Percentiles rank a stretch among this genome's conserved stretches.
Conservation (phyloP, 2,797 vertebrate genomes). For the Sandelia bainsii region DNA sequence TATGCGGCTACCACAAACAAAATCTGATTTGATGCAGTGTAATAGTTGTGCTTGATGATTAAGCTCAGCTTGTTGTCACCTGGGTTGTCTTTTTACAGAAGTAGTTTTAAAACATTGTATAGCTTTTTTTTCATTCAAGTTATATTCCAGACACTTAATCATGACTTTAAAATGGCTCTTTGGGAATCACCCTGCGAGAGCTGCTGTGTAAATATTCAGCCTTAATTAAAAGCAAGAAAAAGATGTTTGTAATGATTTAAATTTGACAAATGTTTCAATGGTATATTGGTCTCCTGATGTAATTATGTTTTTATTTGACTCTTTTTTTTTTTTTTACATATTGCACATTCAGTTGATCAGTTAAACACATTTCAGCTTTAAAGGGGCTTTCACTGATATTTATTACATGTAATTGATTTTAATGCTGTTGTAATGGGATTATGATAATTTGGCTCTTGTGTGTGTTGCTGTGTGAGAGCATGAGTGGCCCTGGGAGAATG, state of each 20-base stretch:
- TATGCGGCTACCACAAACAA: conserved; percentile 10
- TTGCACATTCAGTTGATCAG: conserved; percentile 76
- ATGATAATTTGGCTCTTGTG: conserved; percentile 57
- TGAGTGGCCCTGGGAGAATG: conserved; percentile 41
- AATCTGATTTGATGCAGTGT: conserved; percentile 33
- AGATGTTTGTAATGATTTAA: conserved; percentile 53
- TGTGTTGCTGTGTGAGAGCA: conserved; percentile 18
- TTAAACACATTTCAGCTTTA: conserved; percentile 84
- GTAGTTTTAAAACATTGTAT: conserved; percentile 46
- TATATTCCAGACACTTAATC: conserved; percentile 42
- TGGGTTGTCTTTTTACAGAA: conserved; percentile 36
- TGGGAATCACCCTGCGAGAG: conserved; percentile 28
- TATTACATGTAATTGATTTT: conserved; percentile 81
- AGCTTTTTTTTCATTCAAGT: conserved; percentile 33
- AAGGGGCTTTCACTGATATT: conserved; percentile 82
- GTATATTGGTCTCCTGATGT: conserved; percentile 66
- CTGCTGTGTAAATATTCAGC: conserved; percentile 55
- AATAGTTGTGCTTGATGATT: neutral
- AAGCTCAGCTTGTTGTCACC: conserved; percentile 14
- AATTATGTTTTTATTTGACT: conserved; percentile 61
- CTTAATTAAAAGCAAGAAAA: conserved; percentile 52
- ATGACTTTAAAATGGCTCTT: conserved; percentile 29
- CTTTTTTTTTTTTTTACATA: conserved; percentile 63
- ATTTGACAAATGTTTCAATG: conserved; percentile 52
- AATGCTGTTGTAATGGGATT: conserved; percentile 75